Evolutionary conservation across 1,140 invertebrate genomes (phyloP), one percentile per base, ranked within the genome.

Genomic region (Ylistrum balloti): DNA sequence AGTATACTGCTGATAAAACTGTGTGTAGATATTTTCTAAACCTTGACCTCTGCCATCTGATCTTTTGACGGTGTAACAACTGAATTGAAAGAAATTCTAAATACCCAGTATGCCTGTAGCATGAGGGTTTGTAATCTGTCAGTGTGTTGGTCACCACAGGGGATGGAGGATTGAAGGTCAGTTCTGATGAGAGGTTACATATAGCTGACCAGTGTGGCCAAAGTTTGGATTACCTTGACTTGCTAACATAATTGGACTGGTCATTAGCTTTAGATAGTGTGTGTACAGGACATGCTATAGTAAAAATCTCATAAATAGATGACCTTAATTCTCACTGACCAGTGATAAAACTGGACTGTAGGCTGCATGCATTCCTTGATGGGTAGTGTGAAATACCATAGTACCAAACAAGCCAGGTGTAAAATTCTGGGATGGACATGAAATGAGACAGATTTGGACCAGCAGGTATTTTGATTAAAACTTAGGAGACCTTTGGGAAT

Each of bases 231-330:
- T 17, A n/a, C 56, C 9, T 74, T n/a, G n/a, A n/a, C 56, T 28
- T 22, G 28, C 56, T n/a, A 74, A 74, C 17, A 45, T 74, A 74
- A 74, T 74, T 74, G 56, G n/a, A n/a, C 56, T 74, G 56, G n/a
- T 17, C n/a, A 74, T 74, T 74, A 28, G 41, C 10, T 45, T 17
- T 11, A 74, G 56, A 56, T 20, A 20, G 45, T 3, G 3, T 56
- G 45, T 28, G n/a, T 45, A 74, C 56, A 74, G 56, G 56, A 74
- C n/a, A 74, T 74, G n/a, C 56, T 74, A n/a, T 11, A 74, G 56
- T 74, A 17, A 74, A 74, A 74, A 74, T 11, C 56, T 74, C 56
- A 74, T 74, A 74, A 74, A 74, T n/a, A 74, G 56, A n/a, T 74
- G 56, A 11, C 56, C 56, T 74, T 17, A 48, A 7, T 48, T 48